Evolutionary conservation across 2,888 invertebrate species (phyloP).

Genomic region (Tipula confusa): DNA sequence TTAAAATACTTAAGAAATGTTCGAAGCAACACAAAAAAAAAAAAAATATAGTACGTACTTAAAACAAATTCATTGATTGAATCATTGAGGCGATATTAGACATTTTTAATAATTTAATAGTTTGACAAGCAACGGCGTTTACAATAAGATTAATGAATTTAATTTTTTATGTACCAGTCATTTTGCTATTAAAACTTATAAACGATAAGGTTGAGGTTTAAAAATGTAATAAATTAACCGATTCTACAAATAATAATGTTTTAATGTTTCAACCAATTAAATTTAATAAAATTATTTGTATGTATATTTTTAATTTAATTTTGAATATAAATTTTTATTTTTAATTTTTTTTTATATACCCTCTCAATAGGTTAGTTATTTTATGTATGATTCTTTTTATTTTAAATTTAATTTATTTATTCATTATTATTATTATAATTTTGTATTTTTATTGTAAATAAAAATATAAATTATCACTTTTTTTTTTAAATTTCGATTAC

Average conservation of each 20-base stretch:
- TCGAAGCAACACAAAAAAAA: neutral
- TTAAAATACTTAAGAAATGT: constrained; percentile 9
- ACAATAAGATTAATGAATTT: neutral
- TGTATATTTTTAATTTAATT: neutral
- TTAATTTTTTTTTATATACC: neutral
- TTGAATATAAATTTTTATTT: neutral
- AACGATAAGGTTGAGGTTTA: neutral
- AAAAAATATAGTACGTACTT: neutral
- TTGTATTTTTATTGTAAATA: constrained; percentile 20
- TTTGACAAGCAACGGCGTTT: neutral
- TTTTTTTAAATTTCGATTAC: constrained; percentile 29
- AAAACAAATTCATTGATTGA: neutral
- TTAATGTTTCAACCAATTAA: neutral
- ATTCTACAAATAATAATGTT: neutral
- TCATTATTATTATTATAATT: neutral
- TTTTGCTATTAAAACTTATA: neutral
- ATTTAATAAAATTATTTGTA: neutral
- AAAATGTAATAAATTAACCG: neutral
- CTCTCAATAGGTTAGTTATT: neutral
- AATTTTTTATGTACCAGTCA: neutral
- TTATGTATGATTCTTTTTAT: neutral
- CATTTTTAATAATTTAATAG: neutral
- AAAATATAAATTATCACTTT: constrained; percentile 21
- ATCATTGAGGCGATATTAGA: neutral
- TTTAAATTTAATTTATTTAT: constrained; percentile 20